Base-by-base conservation (phyloP, 1,140 invertebrate genomes). In the Drosophila oshimai region DNA sequence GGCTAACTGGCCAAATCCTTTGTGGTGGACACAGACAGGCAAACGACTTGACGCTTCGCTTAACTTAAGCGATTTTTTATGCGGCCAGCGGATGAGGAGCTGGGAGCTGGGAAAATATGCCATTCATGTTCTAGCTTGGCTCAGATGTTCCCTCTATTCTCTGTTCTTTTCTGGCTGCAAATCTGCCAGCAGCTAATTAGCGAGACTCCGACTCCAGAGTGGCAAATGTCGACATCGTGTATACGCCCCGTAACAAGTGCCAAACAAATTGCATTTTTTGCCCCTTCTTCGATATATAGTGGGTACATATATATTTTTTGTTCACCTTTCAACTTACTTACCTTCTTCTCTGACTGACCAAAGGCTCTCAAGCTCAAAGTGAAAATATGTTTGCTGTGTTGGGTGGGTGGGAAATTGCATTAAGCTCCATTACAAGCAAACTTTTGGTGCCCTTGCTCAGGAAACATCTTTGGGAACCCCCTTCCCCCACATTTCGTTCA, bases 21-120 rank as follows among this genome's bases (percentile, higher is more conserved):
- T 86, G 80, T 73, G 81, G 80, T 84, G 65, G 64, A 64, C 50
- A 64, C 50, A 80, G 79, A 74, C 75, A 47, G 61, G 71, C 80
- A 86, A 86, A 86, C 80, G 80, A 86, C 80, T 86, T 86, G 80
- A 86, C 67, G 80, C 80, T 86, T 86, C 80, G 80, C 80, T 86
- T 86, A 86, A 81, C 81, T 86, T 86, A 86, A 86, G 81, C 81
- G 81, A 74, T 86, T 86, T 86, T 86, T 86, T 86, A 86, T 86
- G 73, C 73, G 67, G 80, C 84, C 39, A 74, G 31, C 29, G 13
- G 18, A 47, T 18, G 13, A 6, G 29, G 20, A 13, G n/a, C 29
- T 2, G 24, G 10, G 34, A 26, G 24, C 13, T 13, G 18, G 37
- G 31, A 61, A 64, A 76, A 81, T 81, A 70, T 78, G 74, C 57